Percentiles rank a stretch among this genome's conserved stretches.
These are phyloP conservation scores for Penaeus chinensis DNA, from an alignment of 1,140 invertebrate species.

Conservation along the genomic window DNA sequence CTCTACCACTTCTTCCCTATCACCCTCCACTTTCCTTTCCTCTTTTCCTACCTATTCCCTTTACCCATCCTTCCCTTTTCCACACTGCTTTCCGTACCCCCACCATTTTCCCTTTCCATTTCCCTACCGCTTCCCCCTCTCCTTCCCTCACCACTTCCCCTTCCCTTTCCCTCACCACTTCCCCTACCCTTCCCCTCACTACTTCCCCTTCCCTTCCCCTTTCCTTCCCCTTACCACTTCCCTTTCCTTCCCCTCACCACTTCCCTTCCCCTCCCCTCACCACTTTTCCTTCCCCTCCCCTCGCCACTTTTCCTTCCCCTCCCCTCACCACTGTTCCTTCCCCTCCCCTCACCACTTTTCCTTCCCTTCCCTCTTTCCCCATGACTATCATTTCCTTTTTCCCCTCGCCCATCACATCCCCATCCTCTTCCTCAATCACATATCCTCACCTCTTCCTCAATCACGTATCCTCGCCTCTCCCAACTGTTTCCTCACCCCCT, in stretches of 20 bases:
- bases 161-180: not conserved
- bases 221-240: not conserved
- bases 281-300: not conserved
- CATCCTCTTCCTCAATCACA: no score
- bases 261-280: no score
- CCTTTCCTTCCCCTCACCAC: no score
- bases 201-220: not conserved
- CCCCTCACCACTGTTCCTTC: not conserved
- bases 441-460: no score
- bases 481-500: not conserved
- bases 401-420: no score
- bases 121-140: not conserved
- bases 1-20: not conserved
- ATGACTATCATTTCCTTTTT: not conserved
- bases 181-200: not conserved
- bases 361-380: slow-evolving; percentile 9
- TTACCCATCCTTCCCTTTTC: not conserved
- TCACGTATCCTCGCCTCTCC: no score
- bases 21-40: not conserved
- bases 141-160: not conserved
- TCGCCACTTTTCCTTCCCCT: not conserved
- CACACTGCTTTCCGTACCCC: not conserved
- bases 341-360: not conserved
- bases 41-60: not conserved
- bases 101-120: not conserved